Percentiles rank a stretch among this genome's conserved stretches.
phyloP scores from a whole-genome alignment of 2,888 invertebrate genomes.

The Agonum fuliginosum region DNA sequence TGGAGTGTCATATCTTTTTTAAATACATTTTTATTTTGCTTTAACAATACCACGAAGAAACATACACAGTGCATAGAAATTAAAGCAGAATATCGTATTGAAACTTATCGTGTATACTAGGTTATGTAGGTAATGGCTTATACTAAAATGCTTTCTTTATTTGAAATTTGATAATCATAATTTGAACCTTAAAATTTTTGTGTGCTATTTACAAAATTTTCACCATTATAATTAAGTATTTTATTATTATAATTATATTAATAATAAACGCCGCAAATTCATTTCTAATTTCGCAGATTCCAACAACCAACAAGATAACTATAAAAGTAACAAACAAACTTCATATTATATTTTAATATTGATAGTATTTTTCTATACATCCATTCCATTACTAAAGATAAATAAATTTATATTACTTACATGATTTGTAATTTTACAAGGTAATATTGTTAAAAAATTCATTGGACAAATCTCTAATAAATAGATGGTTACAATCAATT shows the following conservation, averaged over 20 bases:
- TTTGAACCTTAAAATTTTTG: not conserved
- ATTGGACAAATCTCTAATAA: not conserved
- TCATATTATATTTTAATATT: no score
- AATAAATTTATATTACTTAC: conserved; percentile 2
- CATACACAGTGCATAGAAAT: no score
- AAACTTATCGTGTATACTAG: no score
- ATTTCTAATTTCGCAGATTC: not conserved
- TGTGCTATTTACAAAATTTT: conserved; percentile 1
- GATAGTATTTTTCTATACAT: no score
- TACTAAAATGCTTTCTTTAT: no score
- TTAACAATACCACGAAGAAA: no score
- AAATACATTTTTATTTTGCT: no score
- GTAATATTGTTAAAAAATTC: not conserved
- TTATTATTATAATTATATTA: not conserved
- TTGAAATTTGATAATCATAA: not conserved
- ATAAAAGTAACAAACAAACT: no score
- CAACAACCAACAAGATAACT: not conserved
- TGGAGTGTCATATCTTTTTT: no score
- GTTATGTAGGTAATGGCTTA: no score
- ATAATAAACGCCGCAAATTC: not conserved
- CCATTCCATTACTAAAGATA: no score
- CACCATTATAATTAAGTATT: not conserved
- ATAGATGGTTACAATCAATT: not conserved
- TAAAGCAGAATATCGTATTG: no score
- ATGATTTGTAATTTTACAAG: not conserved